These are phyloP conservation scores for Thinocorus orbignyianus DNA, from an alignment of 2,113 vertebrate genomes.

Conservation along the genomic window DNA sequence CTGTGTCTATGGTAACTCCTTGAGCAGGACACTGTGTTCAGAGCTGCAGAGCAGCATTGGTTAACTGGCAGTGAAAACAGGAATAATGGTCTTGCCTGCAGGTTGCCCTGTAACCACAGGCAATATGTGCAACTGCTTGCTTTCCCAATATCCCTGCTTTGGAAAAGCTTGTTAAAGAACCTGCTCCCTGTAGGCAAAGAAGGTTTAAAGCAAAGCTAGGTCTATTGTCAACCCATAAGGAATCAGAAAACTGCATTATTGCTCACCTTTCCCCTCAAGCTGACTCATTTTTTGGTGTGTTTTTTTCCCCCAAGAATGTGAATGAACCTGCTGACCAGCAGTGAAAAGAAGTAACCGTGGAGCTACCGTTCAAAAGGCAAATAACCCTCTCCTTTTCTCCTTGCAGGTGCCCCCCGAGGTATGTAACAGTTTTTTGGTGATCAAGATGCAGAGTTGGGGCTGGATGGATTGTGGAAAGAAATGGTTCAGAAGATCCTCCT, in stretches of 20 bases:
- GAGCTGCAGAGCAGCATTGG: not conserved
- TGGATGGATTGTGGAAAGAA: not conserved
- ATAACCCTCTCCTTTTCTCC: not conserved
- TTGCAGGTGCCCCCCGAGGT: constrained; percentile 79
- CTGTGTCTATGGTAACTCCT: not conserved
- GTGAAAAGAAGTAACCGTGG: not conserved
- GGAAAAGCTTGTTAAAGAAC: not conserved
- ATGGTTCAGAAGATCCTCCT: not conserved
- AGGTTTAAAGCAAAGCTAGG: not conserved
- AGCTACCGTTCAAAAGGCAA: not conserved
- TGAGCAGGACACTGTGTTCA: not conserved
- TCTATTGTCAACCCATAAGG: not conserved
- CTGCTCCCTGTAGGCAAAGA: not conserved
- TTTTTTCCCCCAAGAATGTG: not conserved
- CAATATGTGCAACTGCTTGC: not conserved
- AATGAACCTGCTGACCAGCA: not conserved
- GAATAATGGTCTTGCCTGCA: not conserved
- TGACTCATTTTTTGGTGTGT: too few relatives aligned
- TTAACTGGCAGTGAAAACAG: not conserved
- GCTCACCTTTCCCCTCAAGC: not conserved
- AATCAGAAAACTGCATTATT: not conserved
- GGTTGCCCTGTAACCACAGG: not conserved
- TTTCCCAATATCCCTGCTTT: not conserved
- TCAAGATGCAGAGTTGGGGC: not conserved
- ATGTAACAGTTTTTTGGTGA: not conserved